Conservation (phyloP, 2,888 invertebrate genomes). For the Orthonevra nobilis region DNA sequence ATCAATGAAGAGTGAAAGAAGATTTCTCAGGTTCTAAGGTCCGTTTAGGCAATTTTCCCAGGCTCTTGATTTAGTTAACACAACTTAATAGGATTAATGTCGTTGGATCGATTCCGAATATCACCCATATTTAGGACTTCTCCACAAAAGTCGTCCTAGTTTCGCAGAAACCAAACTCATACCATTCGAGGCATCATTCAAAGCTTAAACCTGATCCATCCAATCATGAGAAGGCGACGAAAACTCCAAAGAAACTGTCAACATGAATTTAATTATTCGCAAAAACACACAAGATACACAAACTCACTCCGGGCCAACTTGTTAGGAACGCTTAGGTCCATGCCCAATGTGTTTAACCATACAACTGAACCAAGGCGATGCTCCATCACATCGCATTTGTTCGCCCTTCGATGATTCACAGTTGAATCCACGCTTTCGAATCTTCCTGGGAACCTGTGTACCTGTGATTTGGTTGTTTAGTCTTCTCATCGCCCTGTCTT, state of each 20-base stretch:
- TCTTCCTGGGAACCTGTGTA: conserved; percentile 48
- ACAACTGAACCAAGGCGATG: background rate
- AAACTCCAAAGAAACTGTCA: conserved; percentile 65
- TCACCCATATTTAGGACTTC: conserved; percentile 26
- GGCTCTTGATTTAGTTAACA: background rate
- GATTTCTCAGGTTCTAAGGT: too few species aligned
- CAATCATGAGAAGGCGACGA: conserved; percentile 58
- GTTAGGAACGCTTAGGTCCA: conserved; percentile 39
- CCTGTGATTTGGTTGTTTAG: conserved; percentile 10
- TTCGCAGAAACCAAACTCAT: conserved; percentile 37
- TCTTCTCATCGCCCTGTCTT: too few species aligned
- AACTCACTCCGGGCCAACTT: conserved; percentile 7
- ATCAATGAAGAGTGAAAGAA: too few species aligned
- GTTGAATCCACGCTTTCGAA: conserved; percentile 9
- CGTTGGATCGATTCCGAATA: conserved; percentile 22
- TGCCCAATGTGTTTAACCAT: conserved; percentile 17
- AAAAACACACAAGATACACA: too few species aligned
- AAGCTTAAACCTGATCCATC: conserved; percentile 41
- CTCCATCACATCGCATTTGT: conserved; percentile 34
- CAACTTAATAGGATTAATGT: conserved; percentile 56
- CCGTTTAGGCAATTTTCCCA: background rate
- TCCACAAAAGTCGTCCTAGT: conserved; percentile 11
- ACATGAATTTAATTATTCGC: conserved; percentile 37
- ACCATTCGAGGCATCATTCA: conserved; percentile 18
- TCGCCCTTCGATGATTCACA: conserved; percentile 20